These are phyloP conservation scores for Eulemur rubriventer DNA, from an alignment of 2,797 vertebrate genomes.

Conservation along the genomic window DNA sequence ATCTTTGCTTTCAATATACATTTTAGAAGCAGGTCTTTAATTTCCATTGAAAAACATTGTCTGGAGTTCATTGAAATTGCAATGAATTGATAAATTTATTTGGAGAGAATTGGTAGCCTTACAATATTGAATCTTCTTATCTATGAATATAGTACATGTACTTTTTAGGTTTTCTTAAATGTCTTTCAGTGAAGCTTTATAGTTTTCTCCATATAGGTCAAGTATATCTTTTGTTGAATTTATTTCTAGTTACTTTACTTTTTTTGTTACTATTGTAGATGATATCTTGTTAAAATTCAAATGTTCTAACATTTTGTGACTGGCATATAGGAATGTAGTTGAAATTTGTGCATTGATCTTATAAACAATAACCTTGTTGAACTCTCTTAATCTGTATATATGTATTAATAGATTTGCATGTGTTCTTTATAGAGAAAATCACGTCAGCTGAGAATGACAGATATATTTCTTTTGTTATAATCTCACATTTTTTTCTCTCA, in stretches of 20 bases:
- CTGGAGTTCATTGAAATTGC: not conserved
- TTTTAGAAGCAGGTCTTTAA: no score
- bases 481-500: not conserved
- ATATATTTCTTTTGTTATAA: not conserved
- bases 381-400: not conserved
- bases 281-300: not conserved
- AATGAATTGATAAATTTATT: constrained; percentile 17
- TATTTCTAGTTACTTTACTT: not conserved
- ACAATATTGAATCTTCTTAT: not conserved
- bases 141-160: not conserved
- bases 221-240: not conserved
- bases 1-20: not conserved
- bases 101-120: not conserved
- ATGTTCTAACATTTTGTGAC: not conserved
- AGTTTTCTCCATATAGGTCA: not conserved
- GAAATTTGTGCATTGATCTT: not conserved
- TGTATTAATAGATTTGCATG: not conserved
- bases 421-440: not conserved
- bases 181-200: not conserved
- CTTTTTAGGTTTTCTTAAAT: not conserved
- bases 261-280: constrained; percentile 17
- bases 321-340: not conserved
- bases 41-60: no score
- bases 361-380: not conserved
- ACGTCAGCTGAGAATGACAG: not conserved